Evolutionary conservation across 2,113 vertebrate genomes (phyloP).

Genomic region (Arvicanthis niloticus): DNA sequence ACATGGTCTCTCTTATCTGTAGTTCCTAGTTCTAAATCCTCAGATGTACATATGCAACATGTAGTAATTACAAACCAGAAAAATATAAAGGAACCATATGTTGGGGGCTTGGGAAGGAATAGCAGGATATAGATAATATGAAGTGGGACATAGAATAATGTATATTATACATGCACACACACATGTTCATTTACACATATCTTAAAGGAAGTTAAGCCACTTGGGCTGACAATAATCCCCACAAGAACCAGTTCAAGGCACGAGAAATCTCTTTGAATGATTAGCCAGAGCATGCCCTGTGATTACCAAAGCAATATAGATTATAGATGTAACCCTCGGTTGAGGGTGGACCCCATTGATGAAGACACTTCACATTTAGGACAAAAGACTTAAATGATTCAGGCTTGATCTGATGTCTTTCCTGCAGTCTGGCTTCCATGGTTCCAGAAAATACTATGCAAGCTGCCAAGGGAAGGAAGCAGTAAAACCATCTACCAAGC

Average conservation of each 20-base stretch:
- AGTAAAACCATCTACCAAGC: background rate
- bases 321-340: background rate
- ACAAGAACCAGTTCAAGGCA: background rate
- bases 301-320: background rate
- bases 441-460: background rate
- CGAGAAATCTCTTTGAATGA: background rate
- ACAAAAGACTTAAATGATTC: background rate
- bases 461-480: background rate
- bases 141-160: background rate
- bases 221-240: background rate
- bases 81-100: background rate
- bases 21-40: background rate
- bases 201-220: background rate
- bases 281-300: background rate
- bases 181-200: background rate
- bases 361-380: background rate
- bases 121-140: background rate
- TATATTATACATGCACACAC: background rate
- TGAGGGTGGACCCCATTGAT: background rate
- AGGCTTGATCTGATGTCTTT: background rate
- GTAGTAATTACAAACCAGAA: background rate
- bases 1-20: background rate
- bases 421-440: background rate
- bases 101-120: background rate
- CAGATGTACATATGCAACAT: background rate